Conservation (phyloP, 2,113 vertebrate species). For the Anser cygnoides region DNA sequence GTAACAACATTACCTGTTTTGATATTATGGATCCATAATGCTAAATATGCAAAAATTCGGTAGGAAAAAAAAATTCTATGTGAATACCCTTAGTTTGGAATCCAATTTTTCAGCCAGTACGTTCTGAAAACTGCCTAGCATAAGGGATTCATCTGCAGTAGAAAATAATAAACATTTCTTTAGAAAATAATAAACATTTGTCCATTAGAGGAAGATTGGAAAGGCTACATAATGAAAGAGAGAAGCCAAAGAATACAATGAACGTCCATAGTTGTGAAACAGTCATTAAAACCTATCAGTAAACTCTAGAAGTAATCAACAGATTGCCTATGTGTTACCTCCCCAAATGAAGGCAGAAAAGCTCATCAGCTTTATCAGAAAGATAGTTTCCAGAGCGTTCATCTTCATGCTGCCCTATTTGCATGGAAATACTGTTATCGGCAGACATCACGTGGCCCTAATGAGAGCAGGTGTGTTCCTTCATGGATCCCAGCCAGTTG, state of each 20-base stretch:
- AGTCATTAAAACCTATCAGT: slow-evolving; percentile 28
- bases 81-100: neutral
- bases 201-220: neutral
- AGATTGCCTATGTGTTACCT: slow-evolving; percentile 54
- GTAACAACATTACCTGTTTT: neutral
- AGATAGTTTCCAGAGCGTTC: slow-evolving; percentile 62
- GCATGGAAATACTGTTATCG: slow-evolving; percentile 75
- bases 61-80: neutral
- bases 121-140: neutral
- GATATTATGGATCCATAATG: neutral
- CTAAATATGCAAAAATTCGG: neutral
- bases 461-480: slow-evolving; percentile 73
- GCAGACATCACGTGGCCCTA: slow-evolving; percentile 63
- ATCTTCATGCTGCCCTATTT: slow-evolving; percentile 65
- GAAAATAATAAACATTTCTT: neutral
- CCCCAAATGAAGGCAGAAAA: slow-evolving; percentile 59
- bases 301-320: slow-evolving; percentile 55
- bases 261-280: slow-evolving; percentile 21
- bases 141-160: neutral
- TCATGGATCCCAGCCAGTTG: slow-evolving; percentile 55
- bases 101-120: neutral
- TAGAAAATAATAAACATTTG: neutral
- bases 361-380: slow-evolving; percentile 38
- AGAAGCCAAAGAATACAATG: neutral
- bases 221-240: neutral